These are phyloP conservation scores for Pogonophryne albipinna DNA, from an alignment of 2,797 vertebrate species.

Conservation along the genomic window DNA sequence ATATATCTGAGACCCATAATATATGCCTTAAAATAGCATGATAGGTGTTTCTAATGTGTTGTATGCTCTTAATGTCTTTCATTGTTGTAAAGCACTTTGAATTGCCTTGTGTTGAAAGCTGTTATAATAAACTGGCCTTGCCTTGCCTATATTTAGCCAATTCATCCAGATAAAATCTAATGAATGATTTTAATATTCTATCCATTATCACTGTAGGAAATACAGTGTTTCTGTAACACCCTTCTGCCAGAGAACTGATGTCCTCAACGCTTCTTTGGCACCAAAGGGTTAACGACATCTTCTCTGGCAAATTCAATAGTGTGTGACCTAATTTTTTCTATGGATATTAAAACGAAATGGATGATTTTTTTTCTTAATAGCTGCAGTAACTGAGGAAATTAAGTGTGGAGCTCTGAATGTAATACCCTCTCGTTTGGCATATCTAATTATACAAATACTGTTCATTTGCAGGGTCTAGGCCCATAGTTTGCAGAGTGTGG, in stretches of 20 bases:
- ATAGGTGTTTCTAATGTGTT: no score
- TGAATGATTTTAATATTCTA: neutral
- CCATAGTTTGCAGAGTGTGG: conserved; percentile 40
- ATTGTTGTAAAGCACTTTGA: no score
- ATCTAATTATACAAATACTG: conserved; percentile 67
- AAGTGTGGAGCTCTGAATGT: conserved; percentile 57
- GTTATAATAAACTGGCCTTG: no score
- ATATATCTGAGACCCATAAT: no score
- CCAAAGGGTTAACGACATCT: conserved; percentile 44
- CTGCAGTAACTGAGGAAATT: conserved; percentile 63
- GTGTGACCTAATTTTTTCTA: conserved; percentile 44
- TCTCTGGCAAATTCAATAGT: conserved; percentile 61
- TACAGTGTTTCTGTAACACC: neutral
- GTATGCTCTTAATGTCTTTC: no score
- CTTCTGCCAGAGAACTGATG: neutral
- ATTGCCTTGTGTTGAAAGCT: no score
- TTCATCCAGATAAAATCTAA: conserved; percentile 12
- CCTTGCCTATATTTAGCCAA: no score
- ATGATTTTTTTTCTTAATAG: conserved; percentile 57
- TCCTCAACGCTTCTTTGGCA: neutral
- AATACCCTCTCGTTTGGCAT: conserved; percentile 60
- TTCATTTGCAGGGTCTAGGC: conserved; percentile 54
- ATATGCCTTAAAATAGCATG: no score
- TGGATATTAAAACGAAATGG: conserved; percentile 54
- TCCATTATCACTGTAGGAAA: neutral